Evolutionary conservation across 2,113 vertebrate genomes (phyloP).

Genomic region (Thryonomys swinderianus): DNA sequence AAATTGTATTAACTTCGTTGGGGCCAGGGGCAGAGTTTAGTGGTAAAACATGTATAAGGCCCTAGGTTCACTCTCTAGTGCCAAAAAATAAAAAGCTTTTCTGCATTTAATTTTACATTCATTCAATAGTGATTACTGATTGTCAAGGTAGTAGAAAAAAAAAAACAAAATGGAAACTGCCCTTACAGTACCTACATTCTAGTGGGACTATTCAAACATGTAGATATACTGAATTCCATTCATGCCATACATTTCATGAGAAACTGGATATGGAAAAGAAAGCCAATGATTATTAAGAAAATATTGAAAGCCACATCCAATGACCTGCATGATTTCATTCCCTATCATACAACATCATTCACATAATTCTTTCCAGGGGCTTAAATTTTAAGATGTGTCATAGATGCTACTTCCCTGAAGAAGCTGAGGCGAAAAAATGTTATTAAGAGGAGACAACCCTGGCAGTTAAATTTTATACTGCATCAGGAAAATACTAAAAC

Average conservation of each 20-base stretch:
- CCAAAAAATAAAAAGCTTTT: neutral
- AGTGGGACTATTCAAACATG: neutral
- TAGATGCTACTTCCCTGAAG: neutral
- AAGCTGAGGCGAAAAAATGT: neutral
- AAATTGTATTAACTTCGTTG: neutral
- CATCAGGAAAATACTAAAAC: neutral
- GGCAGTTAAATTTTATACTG: neutral
- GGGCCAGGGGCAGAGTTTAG: neutral
- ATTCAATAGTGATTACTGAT: conserved; percentile 35
- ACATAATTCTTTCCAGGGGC: neutral
- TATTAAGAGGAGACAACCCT: neutral
- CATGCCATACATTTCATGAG: neutral
- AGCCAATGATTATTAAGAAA: neutral
- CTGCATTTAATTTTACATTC: neutral
- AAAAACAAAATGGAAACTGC: conserved; percentile 8
- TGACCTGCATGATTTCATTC: neutral
- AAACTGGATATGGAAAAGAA: neutral
- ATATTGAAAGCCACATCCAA: neutral
- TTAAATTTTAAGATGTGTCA: neutral
- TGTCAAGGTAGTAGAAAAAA: neutral
- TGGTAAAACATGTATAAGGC: neutral
- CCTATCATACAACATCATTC: neutral
- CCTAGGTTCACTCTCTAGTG: neutral
- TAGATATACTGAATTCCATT: neutral
- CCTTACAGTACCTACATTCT: neutral